A percentile compares a stretch with the other conserved stretches of the same genome.
These are phyloP conservation scores for Belgica antarctica DNA, from an alignment of 2,888 invertebrate species.

Conservation along the genomic window DNA sequence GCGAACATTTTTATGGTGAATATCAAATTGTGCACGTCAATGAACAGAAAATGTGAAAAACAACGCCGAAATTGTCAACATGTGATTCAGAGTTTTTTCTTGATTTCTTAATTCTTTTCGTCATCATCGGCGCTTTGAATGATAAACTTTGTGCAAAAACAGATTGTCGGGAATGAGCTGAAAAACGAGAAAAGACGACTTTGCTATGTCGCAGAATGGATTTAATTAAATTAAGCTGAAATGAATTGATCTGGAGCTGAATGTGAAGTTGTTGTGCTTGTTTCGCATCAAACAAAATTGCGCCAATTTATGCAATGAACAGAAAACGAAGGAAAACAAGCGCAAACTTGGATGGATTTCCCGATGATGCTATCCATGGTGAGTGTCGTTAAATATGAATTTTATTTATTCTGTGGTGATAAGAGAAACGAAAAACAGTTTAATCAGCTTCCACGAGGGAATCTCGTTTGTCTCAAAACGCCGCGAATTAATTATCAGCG, in stretches of 20 bases:
- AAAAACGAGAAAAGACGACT: background rate
- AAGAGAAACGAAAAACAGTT: background rate
- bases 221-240: background rate
- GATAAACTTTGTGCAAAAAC: constrained; percentile 5
- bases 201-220: background rate
- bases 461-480: too few species aligned
- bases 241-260: background rate
- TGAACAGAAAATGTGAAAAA: background rate
- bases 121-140: background rate
- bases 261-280: background rate
- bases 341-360: background rate
- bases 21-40: background rate
- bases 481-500: too few species aligned
- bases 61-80: background rate
- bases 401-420: background rate
- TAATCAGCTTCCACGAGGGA: too few species aligned
- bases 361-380: background rate
- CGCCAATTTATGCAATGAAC: background rate
- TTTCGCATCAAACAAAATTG: background rate
- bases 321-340: background rate
- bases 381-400: background rate
- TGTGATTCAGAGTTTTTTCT: background rate
- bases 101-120: background rate
- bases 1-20: background rate
- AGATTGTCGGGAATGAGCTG: background rate